A percentile compares a stretch with the other conserved stretches of the same genome.
Evolutionary conservation across 2,113 vertebrate genomes (phyloP).

Genomic region (Zosterops pallidus): DNA sequence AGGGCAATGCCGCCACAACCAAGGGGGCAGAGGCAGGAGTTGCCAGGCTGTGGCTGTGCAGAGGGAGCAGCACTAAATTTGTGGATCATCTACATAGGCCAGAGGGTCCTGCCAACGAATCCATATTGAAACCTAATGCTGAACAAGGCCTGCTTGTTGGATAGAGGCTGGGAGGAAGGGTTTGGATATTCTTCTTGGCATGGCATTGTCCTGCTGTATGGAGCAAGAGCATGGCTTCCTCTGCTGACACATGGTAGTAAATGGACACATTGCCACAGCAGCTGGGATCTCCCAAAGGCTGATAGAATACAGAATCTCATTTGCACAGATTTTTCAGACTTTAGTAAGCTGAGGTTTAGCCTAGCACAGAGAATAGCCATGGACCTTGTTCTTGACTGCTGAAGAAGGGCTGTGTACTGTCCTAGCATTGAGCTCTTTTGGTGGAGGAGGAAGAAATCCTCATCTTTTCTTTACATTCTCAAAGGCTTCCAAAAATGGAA

Average conservation of each 20-base stretch:
- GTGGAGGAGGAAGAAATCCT: background rate
- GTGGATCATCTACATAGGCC: background rate
- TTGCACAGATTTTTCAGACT: background rate
- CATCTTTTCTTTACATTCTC: background rate
- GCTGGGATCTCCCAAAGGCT: background rate
- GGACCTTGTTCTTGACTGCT: background rate
- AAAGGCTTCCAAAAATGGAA: background rate
- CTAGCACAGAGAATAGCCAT: background rate
- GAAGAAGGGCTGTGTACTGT: background rate
- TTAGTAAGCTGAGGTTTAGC: background rate
- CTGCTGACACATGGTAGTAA: rapidly evolving
- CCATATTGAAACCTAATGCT: background rate
- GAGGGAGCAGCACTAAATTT: background rate
- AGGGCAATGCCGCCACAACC: background rate
- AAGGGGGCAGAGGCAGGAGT: rapidly evolving
- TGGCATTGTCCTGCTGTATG: rapidly evolving
- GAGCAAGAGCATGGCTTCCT: background rate
- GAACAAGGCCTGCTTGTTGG: background rate
- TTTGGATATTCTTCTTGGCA: background rate
- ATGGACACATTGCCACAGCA: background rate
- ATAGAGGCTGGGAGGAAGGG: background rate
- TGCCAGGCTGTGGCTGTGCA: background rate
- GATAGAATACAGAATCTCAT: background rate
- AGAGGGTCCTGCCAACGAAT: background rate
- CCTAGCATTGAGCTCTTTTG: background rate